These are phyloP conservation scores for Meandrusa payeni DNA, from an alignment of 2,888 invertebrate genomes.

Conservation along the genomic window DNA sequence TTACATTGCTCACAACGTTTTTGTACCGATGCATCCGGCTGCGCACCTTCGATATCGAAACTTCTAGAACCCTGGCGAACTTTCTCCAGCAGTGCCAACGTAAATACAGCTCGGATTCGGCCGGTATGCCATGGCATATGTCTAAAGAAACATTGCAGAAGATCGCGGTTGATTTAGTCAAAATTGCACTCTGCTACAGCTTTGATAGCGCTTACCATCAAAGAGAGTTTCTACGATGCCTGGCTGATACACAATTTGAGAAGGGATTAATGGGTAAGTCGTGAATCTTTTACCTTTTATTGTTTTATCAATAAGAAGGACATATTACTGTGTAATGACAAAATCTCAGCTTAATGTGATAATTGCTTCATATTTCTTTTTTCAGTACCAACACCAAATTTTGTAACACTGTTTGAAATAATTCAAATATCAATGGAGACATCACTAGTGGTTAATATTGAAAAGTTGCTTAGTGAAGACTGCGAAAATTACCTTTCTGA, in stretches of 20 bases:
- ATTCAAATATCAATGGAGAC: constrained; percentile 81
- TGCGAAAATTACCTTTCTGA: constrained; percentile 69
- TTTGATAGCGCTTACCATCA: constrained; percentile 84
- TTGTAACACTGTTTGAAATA: constrained; percentile 64
- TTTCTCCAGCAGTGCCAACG: constrained; percentile 62
- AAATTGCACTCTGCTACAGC: constrained; percentile 80
- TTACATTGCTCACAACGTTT: constrained; percentile 81
- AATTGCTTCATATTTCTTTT: too few relatives aligned
- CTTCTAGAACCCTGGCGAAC: constrained; percentile 50
- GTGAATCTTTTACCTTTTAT: too few relatives aligned
- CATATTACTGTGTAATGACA: too few relatives aligned
- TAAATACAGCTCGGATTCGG: constrained; percentile 59
- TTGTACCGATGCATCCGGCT: constrained; percentile 74
- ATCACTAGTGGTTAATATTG: constrained; percentile 75
- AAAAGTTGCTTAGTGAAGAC: constrained; percentile 62
- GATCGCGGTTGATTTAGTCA: constrained; percentile 81
- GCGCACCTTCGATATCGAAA: constrained; percentile 68
- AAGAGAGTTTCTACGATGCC: constrained; percentile 81
- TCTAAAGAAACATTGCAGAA: constrained; percentile 79
- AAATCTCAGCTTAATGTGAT: too few relatives aligned
- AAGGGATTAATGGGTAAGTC: constrained; percentile 75
- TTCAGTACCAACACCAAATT: constrained; percentile 68
- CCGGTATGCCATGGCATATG: constrained; percentile 51
- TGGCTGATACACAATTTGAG: constrained; percentile 80
- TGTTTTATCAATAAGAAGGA: too few relatives aligned